Conservation (phyloP, 2,113 vertebrate species). For the Pangasianodon gigas region DNA sequence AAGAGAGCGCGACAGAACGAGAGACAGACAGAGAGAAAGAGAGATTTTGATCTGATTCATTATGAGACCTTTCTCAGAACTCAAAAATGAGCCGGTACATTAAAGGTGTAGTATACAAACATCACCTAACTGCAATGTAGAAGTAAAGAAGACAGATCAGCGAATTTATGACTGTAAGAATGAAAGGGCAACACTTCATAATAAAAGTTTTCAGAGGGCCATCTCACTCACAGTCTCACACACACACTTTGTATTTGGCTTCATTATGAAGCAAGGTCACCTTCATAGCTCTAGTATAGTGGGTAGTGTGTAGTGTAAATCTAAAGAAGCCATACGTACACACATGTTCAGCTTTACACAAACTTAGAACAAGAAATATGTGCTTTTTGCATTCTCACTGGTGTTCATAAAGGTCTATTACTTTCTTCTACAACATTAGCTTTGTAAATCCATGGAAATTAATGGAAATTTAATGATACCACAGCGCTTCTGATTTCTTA, state of each 20-base stretch:
- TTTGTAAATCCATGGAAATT: no score
- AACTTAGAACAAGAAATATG: neutral
- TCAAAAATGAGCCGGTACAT: no score
- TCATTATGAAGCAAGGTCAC: neutral
- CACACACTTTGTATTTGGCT: neutral
- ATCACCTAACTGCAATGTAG: neutral
- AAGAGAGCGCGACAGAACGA: neutral
- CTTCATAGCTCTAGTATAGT: neutral
- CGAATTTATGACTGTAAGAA: neutral
- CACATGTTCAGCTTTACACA: neutral
- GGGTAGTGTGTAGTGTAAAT: neutral
- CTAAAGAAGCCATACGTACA: neutral
- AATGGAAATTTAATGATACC: no score
- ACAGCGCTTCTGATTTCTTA: no score
- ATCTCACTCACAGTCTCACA: neutral
- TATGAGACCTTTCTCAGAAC: neutral
- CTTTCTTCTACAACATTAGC: no score
- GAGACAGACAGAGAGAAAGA: neutral
- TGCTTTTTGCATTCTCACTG: neutral
- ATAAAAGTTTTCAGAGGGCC: neutral
- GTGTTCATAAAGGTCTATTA: neutral
- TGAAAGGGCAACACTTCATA: neutral
- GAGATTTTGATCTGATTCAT: neutral
- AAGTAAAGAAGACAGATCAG: neutral
- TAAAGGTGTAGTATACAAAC: neutral